Conservation (phyloP, 2,113 vertebrate genomes). For the Panthera leo region DNA sequence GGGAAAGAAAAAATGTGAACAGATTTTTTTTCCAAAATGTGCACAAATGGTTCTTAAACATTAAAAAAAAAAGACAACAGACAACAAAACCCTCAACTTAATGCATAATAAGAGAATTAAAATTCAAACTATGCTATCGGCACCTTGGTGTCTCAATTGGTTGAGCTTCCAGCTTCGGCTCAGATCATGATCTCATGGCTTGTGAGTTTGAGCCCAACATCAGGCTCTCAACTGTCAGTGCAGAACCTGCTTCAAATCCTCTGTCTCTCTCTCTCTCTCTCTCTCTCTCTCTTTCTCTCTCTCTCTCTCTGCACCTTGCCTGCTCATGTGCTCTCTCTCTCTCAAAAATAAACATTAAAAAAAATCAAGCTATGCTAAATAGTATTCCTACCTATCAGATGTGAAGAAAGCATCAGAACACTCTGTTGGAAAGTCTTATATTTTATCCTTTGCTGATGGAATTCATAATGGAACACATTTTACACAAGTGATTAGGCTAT, state of each 20-base stretch:
- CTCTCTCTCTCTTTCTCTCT: too few species aligned
- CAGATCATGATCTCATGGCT: too few species aligned
- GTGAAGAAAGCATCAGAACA: background rate
- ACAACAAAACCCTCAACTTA: background rate
- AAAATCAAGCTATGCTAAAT: background rate
- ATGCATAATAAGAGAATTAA: background rate
- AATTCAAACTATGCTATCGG: background rate
- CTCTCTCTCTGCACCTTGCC: too few species aligned
- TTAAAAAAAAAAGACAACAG: background rate
- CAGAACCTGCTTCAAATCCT: too few species aligned
- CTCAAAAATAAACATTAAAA: too few species aligned
- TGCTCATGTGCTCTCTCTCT: too few species aligned
- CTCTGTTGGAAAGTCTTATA: background rate
- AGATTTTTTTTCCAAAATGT: background rate
- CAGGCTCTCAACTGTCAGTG: too few species aligned
- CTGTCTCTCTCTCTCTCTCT: too few species aligned
- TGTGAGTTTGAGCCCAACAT: too few species aligned
- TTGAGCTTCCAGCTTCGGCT: too few species aligned
- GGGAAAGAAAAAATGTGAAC: background rate
- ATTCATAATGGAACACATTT: background rate
- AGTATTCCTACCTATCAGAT: background rate
- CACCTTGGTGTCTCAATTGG: too few species aligned
- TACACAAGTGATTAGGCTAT: background rate
- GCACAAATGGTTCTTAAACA: background rate
- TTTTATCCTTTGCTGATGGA: background rate